Base-by-base conservation (phyloP, 2,797 vertebrate genomes). In the Mareca strepera region DNA sequence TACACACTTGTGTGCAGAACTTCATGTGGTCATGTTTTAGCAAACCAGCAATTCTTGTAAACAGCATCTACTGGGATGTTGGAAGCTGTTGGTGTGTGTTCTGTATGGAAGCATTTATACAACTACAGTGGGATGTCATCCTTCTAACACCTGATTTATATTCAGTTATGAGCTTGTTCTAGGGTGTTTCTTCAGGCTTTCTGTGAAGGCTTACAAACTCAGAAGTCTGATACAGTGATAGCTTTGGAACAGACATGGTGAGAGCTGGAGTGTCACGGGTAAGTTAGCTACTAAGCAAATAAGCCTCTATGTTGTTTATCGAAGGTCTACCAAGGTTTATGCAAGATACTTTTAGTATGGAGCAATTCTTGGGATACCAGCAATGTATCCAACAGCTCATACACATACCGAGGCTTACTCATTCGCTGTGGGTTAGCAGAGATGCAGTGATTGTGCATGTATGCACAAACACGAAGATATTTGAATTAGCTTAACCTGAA, bases 11-110 rank as follows among this genome's bases (percentile, higher is more conserved):
- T 16, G 50, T 55, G 43, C 76, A 79, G 35, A 64, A 44, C 25
- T 59, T 79, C 21, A 43, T 67, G 80, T 0, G 0, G 14, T 44
- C 0, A 0, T 64, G 1, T 48, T 48, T 48, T 48, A 48, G 46
- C 46, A 48, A 48, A 48, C 22, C 46, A 48, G 21, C 46, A 48
- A 48, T 22, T 48, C 44, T 48, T 7, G 46, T 48, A 22, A 85
- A 7, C 3, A n/a, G 1, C 20, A 23, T 50, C 31, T 55, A 1
- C 23, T 46, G 59, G 18, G 9, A 3, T 28, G 9, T 68, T 73
- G 50, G 68, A 82, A 76, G 22, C 58, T 55, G 37, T 56, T 12
- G 20, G 55, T n/a, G n/a, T 8, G 31, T n/a, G n/a, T 26, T 56
- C 7, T 21, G 29, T n/a, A 18, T 12, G 13, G 31, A 56, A 3